Percentiles rank a stretch among this genome's conserved stretches.
Evolutionary conservation across 2,888 invertebrate genomes (phyloP).

Genomic region (Lasius platythorax): DNA sequence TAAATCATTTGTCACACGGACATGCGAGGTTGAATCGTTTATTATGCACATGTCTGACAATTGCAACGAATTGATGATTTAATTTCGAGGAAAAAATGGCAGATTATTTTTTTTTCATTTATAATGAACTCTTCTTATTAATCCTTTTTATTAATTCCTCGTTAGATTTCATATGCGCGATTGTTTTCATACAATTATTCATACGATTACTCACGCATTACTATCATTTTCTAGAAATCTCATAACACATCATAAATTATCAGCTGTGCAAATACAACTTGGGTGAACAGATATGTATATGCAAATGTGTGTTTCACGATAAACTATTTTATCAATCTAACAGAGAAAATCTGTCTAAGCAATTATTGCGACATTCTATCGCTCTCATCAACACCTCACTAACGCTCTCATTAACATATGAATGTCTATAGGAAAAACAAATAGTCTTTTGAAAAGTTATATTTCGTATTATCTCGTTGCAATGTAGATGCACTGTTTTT

Average conservation of each 20-base stretch:
- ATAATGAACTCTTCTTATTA: neutral
- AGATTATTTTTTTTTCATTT: neutral
- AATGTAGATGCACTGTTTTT: neutral
- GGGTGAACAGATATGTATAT: neutral
- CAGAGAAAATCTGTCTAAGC: neutral
- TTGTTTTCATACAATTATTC: constrained; percentile 9
- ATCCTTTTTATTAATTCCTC: neutral
- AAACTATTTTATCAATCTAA: neutral
- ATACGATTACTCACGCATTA: neutral
- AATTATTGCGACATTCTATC: neutral
- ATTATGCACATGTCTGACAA: neutral
- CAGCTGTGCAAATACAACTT: neutral
- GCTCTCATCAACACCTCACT: neutral
- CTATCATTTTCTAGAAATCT: constrained; percentile 8
- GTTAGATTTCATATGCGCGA: neutral
- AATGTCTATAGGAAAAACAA: neutral
- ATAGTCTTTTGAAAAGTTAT: neutral
- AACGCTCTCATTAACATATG: neutral
- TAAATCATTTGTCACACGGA: constrained; percentile 7
- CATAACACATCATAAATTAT: neutral
- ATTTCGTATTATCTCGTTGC: neutral
- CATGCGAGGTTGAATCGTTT: constrained; percentile 8
- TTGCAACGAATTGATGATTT: constrained; percentile 1
- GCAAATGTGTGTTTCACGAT: neutral
- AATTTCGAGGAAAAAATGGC: constrained; percentile 15